Evolutionary conservation across 2,113 vertebrate genomes (phyloP), one percentile per base, ranked within the genome.

Genomic region (Paradoxurus hermaphroditus): DNA sequence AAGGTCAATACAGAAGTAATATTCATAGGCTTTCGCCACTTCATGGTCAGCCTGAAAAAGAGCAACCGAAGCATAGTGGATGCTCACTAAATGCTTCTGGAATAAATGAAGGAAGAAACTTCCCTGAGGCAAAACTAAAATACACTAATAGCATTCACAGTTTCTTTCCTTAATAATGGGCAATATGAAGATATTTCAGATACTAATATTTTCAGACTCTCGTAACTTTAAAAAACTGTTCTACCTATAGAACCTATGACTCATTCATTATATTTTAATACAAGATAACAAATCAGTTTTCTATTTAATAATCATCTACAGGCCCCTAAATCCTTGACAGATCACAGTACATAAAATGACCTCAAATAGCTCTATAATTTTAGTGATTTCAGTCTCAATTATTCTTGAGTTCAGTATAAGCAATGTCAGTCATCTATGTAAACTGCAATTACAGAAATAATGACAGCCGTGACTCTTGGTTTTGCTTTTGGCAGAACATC

Each of bases 201-300:
- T 49, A 84, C 75, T 51, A 87, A 11, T 79, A 65, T 68, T 86
- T 95, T 79, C 0, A 11, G 29, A 18, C 31, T 73, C 36, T 62
- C n/a, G 29, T 63, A 25, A 62, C n/a, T 81, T 86, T 11, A 81
- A n/a, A 73, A 95, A 91, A 85, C 10, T 81, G 3, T 36, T 56
- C 25, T 7, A 65, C 13, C 21, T 68, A 63, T 5, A 87, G 51
- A 93, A 88, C 4, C 56, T 68, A 39, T 49, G 31, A 73, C 44
- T 65, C 16, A 34, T 25, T 81, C 14, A 70, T 53, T 93, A 5
- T 56, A 85, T 72, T 81, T 95, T 90, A 65, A 70, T 82, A 83
- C 90, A 95, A 90, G 1, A 65, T 68, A 82, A 96, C 7, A 88
- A 86, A 41, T 89, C 19, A 93, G 39, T 89, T 92, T 92, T 86